Conservation (phyloP, 92 coral and sea anemone species). For the Epizoanthus ramosus region DNA sequence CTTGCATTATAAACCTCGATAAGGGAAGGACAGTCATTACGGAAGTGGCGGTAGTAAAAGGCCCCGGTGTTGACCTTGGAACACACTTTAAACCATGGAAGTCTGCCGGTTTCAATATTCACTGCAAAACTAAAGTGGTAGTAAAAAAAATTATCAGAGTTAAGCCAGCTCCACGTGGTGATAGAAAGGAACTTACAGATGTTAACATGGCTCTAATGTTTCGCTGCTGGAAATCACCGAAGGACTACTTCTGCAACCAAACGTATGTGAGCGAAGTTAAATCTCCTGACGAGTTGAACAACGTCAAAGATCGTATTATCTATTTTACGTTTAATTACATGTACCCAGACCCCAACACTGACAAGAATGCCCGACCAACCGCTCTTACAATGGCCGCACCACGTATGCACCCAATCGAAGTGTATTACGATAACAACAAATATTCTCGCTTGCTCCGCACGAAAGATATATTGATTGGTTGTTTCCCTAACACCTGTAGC, state of each 20-base stretch:
- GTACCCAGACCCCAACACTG: no score
- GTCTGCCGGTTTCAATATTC: not conserved
- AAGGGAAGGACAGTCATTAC: constrained; percentile 15
- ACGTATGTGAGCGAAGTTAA: not conserved
- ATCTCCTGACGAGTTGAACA: not conserved
- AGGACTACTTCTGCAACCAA: not conserved
- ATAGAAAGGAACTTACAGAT: no score
- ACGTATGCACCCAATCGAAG: no score
- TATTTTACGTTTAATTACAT: not conserved
- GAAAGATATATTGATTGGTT: no score
- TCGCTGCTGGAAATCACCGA: not conserved
- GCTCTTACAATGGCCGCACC: no score
- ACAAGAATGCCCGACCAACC: no score
- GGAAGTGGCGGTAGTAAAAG: not conserved
- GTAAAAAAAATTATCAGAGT: no score
- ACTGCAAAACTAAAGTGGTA: not conserved
- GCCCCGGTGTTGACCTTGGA: not conserved
- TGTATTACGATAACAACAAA: no score
- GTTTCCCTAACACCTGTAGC: no score
- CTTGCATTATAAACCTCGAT: constrained; percentile 26
- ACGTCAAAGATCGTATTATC: not conserved
- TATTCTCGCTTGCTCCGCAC: no score
- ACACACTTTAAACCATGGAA: not conserved
- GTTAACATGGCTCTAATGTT: no score
- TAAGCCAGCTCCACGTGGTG: no score